These are phyloP conservation scores for Spicauda simplicius DNA, from an alignment of 2,888 invertebrate species.

Conservation along the genomic window DNA sequence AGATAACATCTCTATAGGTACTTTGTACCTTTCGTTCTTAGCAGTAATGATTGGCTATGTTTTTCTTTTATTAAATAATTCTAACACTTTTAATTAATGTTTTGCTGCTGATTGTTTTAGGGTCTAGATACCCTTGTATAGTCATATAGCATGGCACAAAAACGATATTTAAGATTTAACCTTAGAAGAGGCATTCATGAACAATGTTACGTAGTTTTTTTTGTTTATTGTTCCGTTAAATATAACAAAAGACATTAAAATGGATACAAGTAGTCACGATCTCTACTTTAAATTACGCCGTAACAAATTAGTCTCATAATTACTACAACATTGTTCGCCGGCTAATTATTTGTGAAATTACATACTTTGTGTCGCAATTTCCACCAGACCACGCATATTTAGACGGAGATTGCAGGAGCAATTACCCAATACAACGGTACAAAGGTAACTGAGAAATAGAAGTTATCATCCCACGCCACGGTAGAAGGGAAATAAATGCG, in stretches of 20 bases:
- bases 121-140: no score
- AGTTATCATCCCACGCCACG: conserved; percentile 43
- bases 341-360: conserved; percentile 5
- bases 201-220: no score
- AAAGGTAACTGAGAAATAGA: conserved; percentile 36
- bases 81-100: no score
- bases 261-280: not conserved
- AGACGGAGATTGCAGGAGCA: conserved; percentile 6
- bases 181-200: no score
- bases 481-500: conserved; percentile 20
- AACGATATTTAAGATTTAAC: no score
- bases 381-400: conserved; percentile 17
- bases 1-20: no score
- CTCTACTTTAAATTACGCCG: not conserved
- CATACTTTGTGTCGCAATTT: conserved; percentile 17
- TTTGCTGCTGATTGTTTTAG: no score
- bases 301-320: not conserved
- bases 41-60: no score
- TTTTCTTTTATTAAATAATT: no score
- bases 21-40: no score
- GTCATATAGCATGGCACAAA: no score
- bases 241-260: not conserved
- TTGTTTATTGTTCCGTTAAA: no score
- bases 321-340: not conserved
- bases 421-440: conserved; percentile 14